phyloP scores from a whole-genome alignment of 1,140 invertebrate genomes.

The Agrilus planipennis region DNA sequence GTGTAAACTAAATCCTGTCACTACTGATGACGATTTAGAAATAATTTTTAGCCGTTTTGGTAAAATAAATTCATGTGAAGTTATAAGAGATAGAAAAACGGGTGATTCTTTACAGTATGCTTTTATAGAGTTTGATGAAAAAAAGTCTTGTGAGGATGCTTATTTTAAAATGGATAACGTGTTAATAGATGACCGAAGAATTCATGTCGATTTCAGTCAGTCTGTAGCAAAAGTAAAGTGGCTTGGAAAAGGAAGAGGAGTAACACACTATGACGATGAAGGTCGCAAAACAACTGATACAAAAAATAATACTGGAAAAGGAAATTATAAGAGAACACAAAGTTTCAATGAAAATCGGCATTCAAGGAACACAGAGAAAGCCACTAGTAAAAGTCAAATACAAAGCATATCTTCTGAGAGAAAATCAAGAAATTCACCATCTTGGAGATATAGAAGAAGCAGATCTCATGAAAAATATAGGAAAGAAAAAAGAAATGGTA shows the following conservation, averaged over 20 bases:
- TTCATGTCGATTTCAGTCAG: slow-evolving; percentile 99
- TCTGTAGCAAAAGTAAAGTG: slow-evolving; percentile 89
- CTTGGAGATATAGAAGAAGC: too few relatives aligned
- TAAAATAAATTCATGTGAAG: slow-evolving; percentile 89
- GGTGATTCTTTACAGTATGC: slow-evolving; percentile 97
- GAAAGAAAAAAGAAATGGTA: too few relatives aligned
- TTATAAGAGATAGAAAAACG: slow-evolving; percentile 88
- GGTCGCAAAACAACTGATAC: slow-evolving; percentile 13
- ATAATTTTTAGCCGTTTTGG: slow-evolving; percentile 98
- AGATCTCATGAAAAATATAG: too few relatives aligned
- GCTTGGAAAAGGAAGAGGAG: slow-evolving; percentile 70
- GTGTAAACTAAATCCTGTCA: slow-evolving; percentile 99
- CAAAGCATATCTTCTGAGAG: too few relatives aligned
- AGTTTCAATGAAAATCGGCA: too few relatives aligned
- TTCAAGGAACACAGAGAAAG: too few relatives aligned
- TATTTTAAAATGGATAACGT: slow-evolving; percentile 99
- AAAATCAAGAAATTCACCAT: too few relatives aligned
- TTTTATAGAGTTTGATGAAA: slow-evolving; percentile 96
- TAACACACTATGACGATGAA: slow-evolving; percentile 37
- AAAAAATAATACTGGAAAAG: slow-evolving; percentile 16
- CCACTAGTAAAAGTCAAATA: too few relatives aligned
- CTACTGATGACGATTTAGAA: slow-evolving; percentile 93
- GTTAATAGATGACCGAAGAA: slow-evolving; percentile 93
- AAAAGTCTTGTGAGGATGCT: slow-evolving; percentile 92
- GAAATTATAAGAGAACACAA: slow-evolving; percentile 19